Evolutionary conservation across 2,888 invertebrate genomes (phyloP).

Genomic region (Phortica magna): DNA sequence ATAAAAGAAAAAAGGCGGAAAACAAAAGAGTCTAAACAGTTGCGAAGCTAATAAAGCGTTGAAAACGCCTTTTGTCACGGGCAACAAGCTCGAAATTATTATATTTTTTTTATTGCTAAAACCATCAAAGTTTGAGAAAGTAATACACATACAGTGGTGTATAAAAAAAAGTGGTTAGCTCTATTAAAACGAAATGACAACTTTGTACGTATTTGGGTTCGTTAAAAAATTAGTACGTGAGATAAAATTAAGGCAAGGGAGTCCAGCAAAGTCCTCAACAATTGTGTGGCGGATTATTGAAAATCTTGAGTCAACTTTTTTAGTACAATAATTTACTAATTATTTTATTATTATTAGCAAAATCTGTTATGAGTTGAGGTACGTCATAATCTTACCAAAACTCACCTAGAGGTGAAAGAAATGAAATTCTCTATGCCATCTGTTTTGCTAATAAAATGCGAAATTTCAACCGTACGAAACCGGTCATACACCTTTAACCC

Average conservation of each 20-base stretch:
- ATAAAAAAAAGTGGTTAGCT: background rate
- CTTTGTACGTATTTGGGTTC: too few species aligned
- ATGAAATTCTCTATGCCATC: too few species aligned
- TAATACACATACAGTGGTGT: background rate
- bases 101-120: background rate
- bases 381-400: too few species aligned
- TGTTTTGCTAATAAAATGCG: background rate
- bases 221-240: too few species aligned
- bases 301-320: too few species aligned
- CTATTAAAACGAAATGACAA: background rate
- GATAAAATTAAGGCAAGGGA: too few species aligned
- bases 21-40: background rate
- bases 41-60: constrained; percentile 21
- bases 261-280: too few species aligned
- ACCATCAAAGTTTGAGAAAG: constrained; percentile 18
- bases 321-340: too few species aligned
- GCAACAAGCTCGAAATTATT: background rate
- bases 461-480: background rate
- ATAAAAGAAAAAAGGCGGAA: background rate
- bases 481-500: background rate
- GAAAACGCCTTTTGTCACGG: constrained; percentile 15
- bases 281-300: too few species aligned
- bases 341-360: too few species aligned
- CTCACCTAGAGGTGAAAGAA: too few species aligned
- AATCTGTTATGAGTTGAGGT: too few species aligned